These are phyloP conservation scores for Ypsolopha scabrella DNA, from an alignment of 2,888 invertebrate genomes.

Conservation along the genomic window DNA sequence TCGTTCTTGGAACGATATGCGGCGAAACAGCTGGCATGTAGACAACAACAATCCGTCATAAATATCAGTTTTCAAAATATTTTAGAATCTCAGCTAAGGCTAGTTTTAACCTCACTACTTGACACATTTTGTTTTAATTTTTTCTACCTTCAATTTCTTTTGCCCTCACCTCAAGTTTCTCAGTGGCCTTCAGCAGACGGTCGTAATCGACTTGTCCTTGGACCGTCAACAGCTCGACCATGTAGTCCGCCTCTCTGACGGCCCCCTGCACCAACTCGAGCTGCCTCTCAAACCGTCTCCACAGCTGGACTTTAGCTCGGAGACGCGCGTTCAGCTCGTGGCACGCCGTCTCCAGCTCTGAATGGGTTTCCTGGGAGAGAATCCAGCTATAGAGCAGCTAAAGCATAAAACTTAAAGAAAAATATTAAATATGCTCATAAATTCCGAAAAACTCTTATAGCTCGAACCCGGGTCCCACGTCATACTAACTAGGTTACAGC, in stretches of 20 bases:
- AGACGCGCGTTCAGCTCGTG: conserved; percentile 75
- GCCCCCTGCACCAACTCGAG: conserved; percentile 84
- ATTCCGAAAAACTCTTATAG: too few species aligned
- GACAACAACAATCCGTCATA: too few species aligned
- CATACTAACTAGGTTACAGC: too few species aligned
- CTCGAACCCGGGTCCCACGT: too few species aligned
- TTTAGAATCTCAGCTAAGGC: too few species aligned
- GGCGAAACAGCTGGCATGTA: too few species aligned
- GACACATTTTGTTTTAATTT: too few species aligned
- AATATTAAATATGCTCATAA: too few species aligned
- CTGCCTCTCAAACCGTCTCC: conserved; percentile 83
- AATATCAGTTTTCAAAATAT: too few species aligned
- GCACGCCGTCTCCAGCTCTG: conserved; percentile 78
- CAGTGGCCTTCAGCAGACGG: conserved; percentile 83
- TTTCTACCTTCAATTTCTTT: too few species aligned
- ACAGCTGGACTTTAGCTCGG: conserved; percentile 75
- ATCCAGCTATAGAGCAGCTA: not conserved
- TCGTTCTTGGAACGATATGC: too few species aligned
- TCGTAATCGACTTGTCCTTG: conserved; percentile 90
- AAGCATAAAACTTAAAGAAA: not conserved
- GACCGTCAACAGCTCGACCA: conserved; percentile 87
- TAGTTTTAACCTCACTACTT: too few species aligned
- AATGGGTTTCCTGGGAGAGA: conserved; percentile 76
- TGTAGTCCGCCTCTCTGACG: conserved; percentile 87
- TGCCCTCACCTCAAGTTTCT: conserved; percentile 81